Base-by-base conservation (phyloP, 2,113 vertebrate species). In the Hippocampus barbouri region DNA sequence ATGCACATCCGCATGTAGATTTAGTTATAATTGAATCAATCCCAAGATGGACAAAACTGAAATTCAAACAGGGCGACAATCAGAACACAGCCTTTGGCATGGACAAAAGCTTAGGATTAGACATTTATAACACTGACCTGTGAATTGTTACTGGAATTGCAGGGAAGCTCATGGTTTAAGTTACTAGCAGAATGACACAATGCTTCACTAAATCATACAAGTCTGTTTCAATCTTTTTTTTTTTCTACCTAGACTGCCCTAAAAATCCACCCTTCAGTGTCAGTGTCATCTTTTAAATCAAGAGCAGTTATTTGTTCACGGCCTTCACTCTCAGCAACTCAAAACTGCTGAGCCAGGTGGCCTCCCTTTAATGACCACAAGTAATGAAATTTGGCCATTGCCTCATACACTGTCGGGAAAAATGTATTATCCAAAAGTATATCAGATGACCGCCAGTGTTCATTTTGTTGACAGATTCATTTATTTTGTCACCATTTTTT, bases 251-350 rank as follows among this genome's bases (percentile, higher is more conserved):
- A 79, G 38, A 53, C 38, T 21, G 73, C 54, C 68, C 47, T 51
- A 54, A 57, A 73, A 27, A 68, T 77, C 64, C 67, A 34, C 75
- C 11, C 66, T 43, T 62, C 43, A 61, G 64, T 79, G 71, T 38
- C 34, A 71, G 78, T 86, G 70, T 75, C 74, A 83, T 73, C 79
- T 73, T 83, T 76, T 76, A 86, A 38, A 87, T 87, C 79, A 82
- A 45, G 68, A n/a, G 51, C n/a, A 23, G 62, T 59, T 70, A 68
- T 63, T 68, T 70, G 66, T 71, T 54, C 30, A 66, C 56, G 14
- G 68, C 49, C 66, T 69, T 70, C 56, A 30, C 45, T 72, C 47
- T 75, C 47, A 41, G 15, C 4, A 0, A 70, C 79, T 74, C 49
- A 23, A 72, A 84, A 76, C 34, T 66, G 70, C 69, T 77, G 43